These are phyloP conservation scores for Protophormia terraenovae DNA, from an alignment of 2,888 invertebrate genomes.

Conservation along the genomic window DNA sequence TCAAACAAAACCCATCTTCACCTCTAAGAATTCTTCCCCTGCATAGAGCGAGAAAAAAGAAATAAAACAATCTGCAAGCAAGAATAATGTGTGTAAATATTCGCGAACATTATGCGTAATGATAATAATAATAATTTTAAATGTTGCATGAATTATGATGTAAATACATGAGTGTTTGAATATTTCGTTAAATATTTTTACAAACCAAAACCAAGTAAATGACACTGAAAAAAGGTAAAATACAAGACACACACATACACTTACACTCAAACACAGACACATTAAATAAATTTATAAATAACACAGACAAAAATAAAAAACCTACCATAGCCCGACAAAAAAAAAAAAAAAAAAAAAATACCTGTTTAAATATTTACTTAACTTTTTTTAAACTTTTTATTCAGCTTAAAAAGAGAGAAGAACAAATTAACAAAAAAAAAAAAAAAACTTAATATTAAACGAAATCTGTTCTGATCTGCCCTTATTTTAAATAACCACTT, in stretches of 20 bases:
- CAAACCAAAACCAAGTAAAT: slow-evolving; percentile 32
- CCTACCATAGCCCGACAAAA: neutral
- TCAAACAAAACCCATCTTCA: neutral
- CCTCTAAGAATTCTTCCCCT: slow-evolving; percentile 2
- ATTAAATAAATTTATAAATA: slow-evolving; percentile 32
- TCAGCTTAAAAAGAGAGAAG: neutral
- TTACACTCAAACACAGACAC: slow-evolving; percentile 23
- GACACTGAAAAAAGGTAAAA: slow-evolving; percentile 48
- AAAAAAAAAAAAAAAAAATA: too few species aligned
- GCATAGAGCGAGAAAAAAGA: neutral
- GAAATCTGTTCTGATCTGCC: slow-evolving; percentile 56
- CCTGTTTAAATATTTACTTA: slow-evolving; percentile 65
- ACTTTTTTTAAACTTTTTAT: slow-evolving; percentile 29
- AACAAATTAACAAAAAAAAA: neutral
- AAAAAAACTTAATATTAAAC: slow-evolving; percentile 43
- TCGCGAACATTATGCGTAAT: slow-evolving; percentile 67
- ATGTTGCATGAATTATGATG: slow-evolving; percentile 65
- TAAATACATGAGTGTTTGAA: neutral
- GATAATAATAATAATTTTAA: slow-evolving; percentile 69
- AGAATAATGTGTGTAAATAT: slow-evolving; percentile 63
- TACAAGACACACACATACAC: neutral
- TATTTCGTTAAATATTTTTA: neutral
- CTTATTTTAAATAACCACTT: slow-evolving; percentile 53
- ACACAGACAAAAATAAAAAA: neutral
- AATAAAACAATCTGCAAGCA: slow-evolving; percentile 30